Evolutionary conservation across 2,797 vertebrate species (phyloP).

Genomic region (Siniperca undulata): DNA sequence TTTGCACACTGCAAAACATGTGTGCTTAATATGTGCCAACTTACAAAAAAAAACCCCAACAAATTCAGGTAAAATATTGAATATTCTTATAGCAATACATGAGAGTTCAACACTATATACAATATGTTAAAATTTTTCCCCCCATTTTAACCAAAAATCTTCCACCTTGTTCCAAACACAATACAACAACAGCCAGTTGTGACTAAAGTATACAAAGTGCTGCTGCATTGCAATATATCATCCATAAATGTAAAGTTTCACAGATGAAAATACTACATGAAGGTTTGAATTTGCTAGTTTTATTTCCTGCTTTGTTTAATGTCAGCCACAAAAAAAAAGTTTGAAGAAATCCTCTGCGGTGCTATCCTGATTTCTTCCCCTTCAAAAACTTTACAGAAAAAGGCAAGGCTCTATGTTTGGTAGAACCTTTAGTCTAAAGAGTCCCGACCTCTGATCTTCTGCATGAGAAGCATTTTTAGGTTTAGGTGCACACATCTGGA

Average conservation of each 20-base stretch:
- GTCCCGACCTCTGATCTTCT: constrained; percentile 2
- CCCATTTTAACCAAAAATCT: constrained; percentile 12
- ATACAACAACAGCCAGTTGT: constrained; percentile 31
- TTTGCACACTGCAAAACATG: background rate
- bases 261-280: constrained; percentile 48
- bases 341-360: background rate
- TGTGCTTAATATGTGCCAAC: background rate
- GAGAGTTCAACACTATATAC: constrained; percentile 32
- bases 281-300: constrained; percentile 27
- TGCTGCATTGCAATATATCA: constrained; percentile 38
- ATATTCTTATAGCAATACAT: constrained; percentile 50
- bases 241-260: constrained; percentile 30
- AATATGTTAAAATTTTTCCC: background rate
- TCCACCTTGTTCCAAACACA: constrained; percentile 36
- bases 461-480: constrained; percentile 9
- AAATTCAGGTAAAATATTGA: constrained; percentile 29
- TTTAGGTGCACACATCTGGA: constrained; percentile 17
- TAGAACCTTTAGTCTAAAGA: background rate
- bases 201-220: constrained; percentile 52
- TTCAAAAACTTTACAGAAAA: background rate
- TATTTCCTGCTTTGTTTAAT: constrained; percentile 25
- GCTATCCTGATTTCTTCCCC: background rate
- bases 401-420: background rate
- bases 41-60: background rate
- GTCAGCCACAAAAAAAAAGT: background rate